Conservation (phyloP, 2,797 vertebrate species). For the Microctenopoma stevenorrisi region DNA sequence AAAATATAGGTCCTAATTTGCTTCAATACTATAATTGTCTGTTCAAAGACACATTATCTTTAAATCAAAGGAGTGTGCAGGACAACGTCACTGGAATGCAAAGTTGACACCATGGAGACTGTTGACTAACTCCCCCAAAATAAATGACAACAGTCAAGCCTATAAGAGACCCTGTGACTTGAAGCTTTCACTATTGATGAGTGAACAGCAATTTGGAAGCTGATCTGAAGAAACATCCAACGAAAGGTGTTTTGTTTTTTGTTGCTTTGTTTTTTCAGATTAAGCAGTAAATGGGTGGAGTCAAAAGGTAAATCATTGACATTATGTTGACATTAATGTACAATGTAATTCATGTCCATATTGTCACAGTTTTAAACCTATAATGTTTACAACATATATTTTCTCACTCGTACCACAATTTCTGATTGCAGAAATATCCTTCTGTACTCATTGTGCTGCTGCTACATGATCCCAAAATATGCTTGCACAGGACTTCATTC, state of each 20-base stretch:
- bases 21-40: background rate
- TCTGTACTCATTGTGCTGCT: slow-evolving; percentile 64
- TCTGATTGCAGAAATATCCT: slow-evolving; percentile 65
- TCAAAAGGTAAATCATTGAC: slow-evolving; percentile 63
- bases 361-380: background rate
- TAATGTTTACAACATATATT: background rate
- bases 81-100: slow-evolving; percentile 44
- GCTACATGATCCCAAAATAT: slow-evolving; percentile 65
- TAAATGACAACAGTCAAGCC: slow-evolving; percentile 56
- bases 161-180: slow-evolving; percentile 59
- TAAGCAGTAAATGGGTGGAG: slow-evolving; percentile 61
- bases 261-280: slow-evolving; percentile 3
- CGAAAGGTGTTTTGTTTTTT: slow-evolving; percentile 11
- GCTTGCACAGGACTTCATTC: slow-evolving; percentile 74
- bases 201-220: slow-evolving; percentile 22
- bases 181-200: slow-evolving; percentile 38
- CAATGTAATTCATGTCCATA: slow-evolving; percentile 1
- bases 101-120: slow-evolving; percentile 58
- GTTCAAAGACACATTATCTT: slow-evolving; percentile 13
- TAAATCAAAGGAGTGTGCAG: slow-evolving; percentile 23
- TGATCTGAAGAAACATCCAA: slow-evolving; percentile 30
- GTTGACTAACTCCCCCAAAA: slow-evolving; percentile 66
- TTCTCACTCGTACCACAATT: background rate
- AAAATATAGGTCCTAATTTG: background rate
- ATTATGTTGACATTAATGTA: background rate